Evolutionary conservation across 2,888 invertebrate genomes (phyloP), one percentile per base, ranked within the genome.

Genomic region (Malthinus seriepunctatus): DNA sequence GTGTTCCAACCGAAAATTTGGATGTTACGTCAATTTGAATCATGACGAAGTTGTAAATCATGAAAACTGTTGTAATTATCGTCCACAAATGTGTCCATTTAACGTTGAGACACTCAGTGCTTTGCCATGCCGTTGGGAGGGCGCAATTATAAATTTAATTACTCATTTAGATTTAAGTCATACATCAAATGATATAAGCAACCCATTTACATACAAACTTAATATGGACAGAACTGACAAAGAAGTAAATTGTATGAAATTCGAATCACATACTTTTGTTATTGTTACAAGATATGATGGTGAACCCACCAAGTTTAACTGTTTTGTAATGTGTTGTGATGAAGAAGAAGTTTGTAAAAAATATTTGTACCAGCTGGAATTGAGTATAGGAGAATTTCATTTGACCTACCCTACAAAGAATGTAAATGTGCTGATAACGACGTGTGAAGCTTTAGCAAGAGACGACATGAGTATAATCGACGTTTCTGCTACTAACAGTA

Each of bases 121-220:
- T 32, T 50, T 60, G 9, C 63, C 60, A 12, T 74, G 73, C 44
- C 56, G 59, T 8, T 72, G 71, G 71, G 56, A 66, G 42, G 74
- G 73, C 5, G 68, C 65, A 9, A 60, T 68, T 3, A 61, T 37
- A 0, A 67, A 72, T 50, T 67, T 75, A 59, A 61, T 68, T 3
- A 58, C 62, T 33, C 76, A 76, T 63, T 71, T 75, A 31, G 31
- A 35, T n/a, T 5, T 23, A n/a, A n/a, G n/a, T n/a, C n/a, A n/a
- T n/a, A n/a, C n/a, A n/a, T n/a, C n/a, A n/a, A n/a, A n/a, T n/a
- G 10, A 51, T 3, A 47, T 44, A 11, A 15, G 15, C 8, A 34
- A 33, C 11, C 32, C 48, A 6, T 12, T 35, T 5, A 42, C 10
- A 7, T 51, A 48, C 15, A n/a, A 48, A 8, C 39, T 57, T 38